Percentiles rank a stretch among this genome's conserved stretches.
Evolutionary conservation across 2,113 vertebrate genomes (phyloP).

Genomic region (Gulo gulo): DNA sequence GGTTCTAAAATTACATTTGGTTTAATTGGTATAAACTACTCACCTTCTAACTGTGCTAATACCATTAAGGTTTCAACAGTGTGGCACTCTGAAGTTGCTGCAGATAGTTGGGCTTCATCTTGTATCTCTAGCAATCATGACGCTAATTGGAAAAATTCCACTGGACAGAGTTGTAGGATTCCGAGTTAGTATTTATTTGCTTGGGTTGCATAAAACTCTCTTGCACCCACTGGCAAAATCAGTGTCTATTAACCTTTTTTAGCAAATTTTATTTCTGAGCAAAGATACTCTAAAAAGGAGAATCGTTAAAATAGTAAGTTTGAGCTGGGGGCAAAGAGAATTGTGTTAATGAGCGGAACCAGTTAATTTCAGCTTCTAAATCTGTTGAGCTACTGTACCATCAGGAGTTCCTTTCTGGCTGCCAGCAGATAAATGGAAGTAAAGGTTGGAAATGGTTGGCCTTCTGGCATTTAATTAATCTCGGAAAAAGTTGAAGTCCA

Average conservation of each 20-base stretch:
- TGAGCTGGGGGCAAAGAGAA: background rate
- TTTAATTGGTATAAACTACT: conserved; percentile 53
- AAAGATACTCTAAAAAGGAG: conserved; percentile 2
- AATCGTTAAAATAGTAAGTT: background rate
- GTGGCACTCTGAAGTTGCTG: background rate
- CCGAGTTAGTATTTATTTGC: background rate
- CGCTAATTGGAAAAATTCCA: background rate
- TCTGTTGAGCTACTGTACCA: background rate
- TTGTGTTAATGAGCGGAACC: conserved; percentile 22
- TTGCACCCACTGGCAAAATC: background rate
- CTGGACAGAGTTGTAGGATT: background rate
- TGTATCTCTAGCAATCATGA: background rate
- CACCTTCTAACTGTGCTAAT: conserved; percentile 42
- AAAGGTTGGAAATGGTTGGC: conserved; percentile 24
- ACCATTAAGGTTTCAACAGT: conserved; percentile 22
- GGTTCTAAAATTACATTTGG: conserved; percentile 33
- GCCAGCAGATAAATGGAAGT: background rate
- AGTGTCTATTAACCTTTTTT: background rate
- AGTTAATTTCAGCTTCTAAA: conserved; percentile 16
- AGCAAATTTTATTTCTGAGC: conserved; percentile 12
- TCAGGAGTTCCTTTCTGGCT: conserved; percentile 20
- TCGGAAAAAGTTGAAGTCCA: conserved; percentile 14
- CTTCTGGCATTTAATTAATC: conserved; percentile 19
- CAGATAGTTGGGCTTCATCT: background rate
- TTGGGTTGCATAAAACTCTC: background rate